phyloP scores from a whole-genome alignment of 23 tunicate genomes.

The Styela plicata region DNA sequence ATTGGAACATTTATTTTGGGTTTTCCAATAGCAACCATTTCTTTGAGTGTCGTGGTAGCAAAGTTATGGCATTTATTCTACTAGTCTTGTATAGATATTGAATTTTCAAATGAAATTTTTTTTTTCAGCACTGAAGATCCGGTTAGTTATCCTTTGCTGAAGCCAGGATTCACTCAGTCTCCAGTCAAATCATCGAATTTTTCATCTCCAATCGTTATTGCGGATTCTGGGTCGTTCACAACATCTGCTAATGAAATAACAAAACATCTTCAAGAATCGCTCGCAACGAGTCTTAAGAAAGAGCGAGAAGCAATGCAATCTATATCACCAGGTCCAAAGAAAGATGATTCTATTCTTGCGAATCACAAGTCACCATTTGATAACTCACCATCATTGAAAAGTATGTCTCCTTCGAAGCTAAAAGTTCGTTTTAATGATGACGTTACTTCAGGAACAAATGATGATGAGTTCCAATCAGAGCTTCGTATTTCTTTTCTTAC shows the following conservation, averaged over 20 bases:
- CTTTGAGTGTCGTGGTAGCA: no score
- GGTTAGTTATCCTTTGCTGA: neutral
- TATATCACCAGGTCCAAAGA: neutral
- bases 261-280: conserved; percentile 8
- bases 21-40: no score
- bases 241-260: conserved; percentile 20
- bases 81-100: no score
- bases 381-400: neutral
- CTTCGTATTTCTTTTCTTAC: neutral
- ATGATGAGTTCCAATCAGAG: neutral
- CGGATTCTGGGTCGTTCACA: conserved; percentile 6
- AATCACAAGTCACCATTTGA: neutral
- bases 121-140: conserved; percentile 7
- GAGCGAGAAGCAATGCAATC: conserved; percentile 3
- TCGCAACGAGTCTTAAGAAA: conserved; percentile 25
- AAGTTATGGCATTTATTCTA: no score
- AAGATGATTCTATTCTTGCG: neutral
- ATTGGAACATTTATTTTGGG: no score
- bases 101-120: neutral
- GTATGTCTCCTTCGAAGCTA: conserved; percentile 9
- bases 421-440: conserved; percentile 20
- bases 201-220: neutral
- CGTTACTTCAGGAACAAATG: neutral
- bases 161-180: conserved; percentile 4
- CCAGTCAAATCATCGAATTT: conserved; percentile 2